Evolutionary conservation across 2,888 invertebrate genomes (phyloP), one percentile per base, ranked within the genome.

Genomic region (Megaustenia siamemsis): DNA sequence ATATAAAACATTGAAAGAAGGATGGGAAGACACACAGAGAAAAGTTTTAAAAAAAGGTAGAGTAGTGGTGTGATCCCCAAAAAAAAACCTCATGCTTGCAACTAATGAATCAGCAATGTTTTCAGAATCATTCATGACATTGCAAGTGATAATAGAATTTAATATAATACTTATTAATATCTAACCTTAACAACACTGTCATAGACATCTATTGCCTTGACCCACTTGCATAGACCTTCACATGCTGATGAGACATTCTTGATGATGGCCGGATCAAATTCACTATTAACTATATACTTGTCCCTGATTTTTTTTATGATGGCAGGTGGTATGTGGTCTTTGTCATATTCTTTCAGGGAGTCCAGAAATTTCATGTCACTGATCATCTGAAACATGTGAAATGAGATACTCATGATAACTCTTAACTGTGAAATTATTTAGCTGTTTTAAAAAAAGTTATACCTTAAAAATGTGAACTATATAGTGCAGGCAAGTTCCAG

Each of bases 171-270:
- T 10, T 45, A 10, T 12, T 45, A 12, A 6, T 32, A 8, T 0
- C 63, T 78, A 6, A 87, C 87, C 80, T 94, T 94, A 28, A 91
- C 92, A 1, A 94, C 93, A 82, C 92, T 90, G 80, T 94, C 94
- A 88, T 93, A 94, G 77, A 92, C 92, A 63, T 93, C 93, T 75
- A 94, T 90, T 75, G 94, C 94, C 49, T 91, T 89, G 53, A 94
- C 93, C 94, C 94, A 94, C 86, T 93, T 93, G 87, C 94, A 94
- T 45, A 94, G 88, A 66, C 94, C 94, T 84, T 94, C 94, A 90
- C 93, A 93, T 12, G 94, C 94, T 40, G 93, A 93, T 0, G 94
- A 94, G n/a, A 92, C 91, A 66, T 93, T 93, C 84, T 93, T 93
- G 73, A 94, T 93, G 38, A 92, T 90, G 24, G 90, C 90, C 8